Conservation (phyloP, 2,797 vertebrate genomes). For the Pipistrellus nathusii region DNA sequence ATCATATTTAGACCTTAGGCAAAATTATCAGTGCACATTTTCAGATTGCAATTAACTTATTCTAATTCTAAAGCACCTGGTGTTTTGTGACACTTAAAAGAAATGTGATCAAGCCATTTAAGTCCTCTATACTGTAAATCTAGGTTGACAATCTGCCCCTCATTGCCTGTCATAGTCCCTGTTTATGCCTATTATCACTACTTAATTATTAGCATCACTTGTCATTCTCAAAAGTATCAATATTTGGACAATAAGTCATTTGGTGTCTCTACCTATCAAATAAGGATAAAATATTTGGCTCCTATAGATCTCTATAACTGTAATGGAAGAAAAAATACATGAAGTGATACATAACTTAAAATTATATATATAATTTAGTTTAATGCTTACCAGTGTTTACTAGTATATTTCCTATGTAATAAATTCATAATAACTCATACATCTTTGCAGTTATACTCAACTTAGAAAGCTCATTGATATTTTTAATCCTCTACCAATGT, state of each 20-base stretch:
- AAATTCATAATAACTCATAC: not conserved
- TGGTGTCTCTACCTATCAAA: not conserved
- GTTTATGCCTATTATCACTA: not conserved
- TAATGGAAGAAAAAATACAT: not conserved
- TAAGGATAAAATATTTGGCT: not conserved
- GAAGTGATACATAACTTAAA: not conserved
- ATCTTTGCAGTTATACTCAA: not conserved
- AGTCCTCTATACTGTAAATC: not conserved
- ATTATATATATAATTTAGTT: not conserved
- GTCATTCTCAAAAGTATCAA: not conserved
- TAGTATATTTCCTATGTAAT: not conserved
- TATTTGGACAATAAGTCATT: not conserved
- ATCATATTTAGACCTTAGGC: constrained; percentile 9
- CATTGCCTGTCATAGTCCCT: not conserved
- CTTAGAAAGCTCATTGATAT: not conserved
- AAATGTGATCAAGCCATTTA: not conserved
- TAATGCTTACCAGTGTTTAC: not conserved
- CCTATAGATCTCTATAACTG: not conserved
- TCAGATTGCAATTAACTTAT: not conserved
- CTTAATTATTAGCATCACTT: not conserved
- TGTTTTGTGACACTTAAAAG: not conserved
- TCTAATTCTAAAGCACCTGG: not conserved
- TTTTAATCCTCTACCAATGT: not conserved
- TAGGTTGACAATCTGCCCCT: not conserved
- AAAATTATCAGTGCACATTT: constrained; percentile 35